phyloP scores from a whole-genome alignment of 2,888 invertebrate species.

The Xylocampa areola region DNA sequence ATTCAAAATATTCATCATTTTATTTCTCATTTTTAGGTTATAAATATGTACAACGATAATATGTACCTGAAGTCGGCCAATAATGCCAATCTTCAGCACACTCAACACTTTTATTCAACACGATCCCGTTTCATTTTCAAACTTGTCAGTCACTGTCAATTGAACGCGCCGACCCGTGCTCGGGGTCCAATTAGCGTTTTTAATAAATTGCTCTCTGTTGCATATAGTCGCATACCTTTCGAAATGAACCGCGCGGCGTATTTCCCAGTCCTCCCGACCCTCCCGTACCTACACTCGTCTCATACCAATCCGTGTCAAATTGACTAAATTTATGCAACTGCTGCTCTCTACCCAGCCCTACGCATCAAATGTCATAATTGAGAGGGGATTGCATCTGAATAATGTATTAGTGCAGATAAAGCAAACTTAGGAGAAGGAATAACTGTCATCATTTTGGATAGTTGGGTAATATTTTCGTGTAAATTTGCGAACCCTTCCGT shows the following conservation, averaged over 20 bases:
- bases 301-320: constrained; percentile 79
- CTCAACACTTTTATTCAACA: constrained; percentile 50
- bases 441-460: constrained; percentile 56
- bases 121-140: constrained; percentile 55
- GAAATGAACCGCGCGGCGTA: constrained; percentile 47
- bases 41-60: no score
- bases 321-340: constrained; percentile 88
- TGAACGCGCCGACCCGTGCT: constrained; percentile 46
- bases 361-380: constrained; percentile 86
- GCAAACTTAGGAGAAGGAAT: constrained; percentile 60
- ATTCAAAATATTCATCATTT: not conserved
- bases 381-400: constrained; percentile 73
- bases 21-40: no score
- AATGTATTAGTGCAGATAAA: constrained; percentile 73
- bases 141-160: constrained; percentile 53
- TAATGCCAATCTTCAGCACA: constrained; percentile 23
- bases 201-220: constrained; percentile 58
- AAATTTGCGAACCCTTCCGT: constrained; percentile 28
- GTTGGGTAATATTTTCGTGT: constrained; percentile 36
- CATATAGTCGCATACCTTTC: constrained; percentile 57
- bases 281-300: constrained; percentile 29
- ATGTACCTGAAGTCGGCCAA: constrained; percentile 26
- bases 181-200: constrained; percentile 59
- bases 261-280: constrained; percentile 36
- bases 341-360: constrained; percentile 57